Base-by-base conservation (phyloP, 2,797 vertebrate genomes). In the Pagetopsis macropterus region DNA sequence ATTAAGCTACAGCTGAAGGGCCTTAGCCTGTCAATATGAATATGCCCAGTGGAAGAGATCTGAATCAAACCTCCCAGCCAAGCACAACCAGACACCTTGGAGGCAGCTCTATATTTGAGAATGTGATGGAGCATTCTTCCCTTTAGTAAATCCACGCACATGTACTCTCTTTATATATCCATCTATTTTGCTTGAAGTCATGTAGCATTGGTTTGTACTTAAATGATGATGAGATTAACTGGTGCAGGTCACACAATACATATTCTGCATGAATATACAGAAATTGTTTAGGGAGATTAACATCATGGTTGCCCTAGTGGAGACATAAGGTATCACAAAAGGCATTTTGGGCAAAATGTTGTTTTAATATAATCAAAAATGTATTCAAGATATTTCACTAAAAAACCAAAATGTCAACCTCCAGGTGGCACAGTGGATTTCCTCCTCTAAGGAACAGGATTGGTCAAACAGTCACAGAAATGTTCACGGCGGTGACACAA, bases 1-100 rank as follows among this genome's bases (percentile, higher is more conserved):
- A 75, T 70, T 78, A 87, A 72, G 76, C 72, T 77, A n/a, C 75
- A 72, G 78, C 78, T 75, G 66, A 75, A 69, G 63, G 73, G 79
- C 69, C 81, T 37, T 13, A 21, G 45, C 23, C 51, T 79, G 79
- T 84, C 78, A 78, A 84, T 84, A 80, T 60, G 37, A 51, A 33
- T 33, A 17, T 78, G 67, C 74, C 49, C 77, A 45, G 60, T 40
- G 74, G 76, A 86, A 65, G 81, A 72, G 65, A 79, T 78, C 65
- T 44, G 48, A 79, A 70, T 81, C 23, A 81, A 76, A 69, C 14
- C 70, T 68, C 55, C 21, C 61, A 75, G 49, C 50, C 75, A 51
- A 73, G 59, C 37, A 56, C 71, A 70, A 3, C 57, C 49, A 80
- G 77, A 71, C 46, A 58, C 41, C 45, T 59, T 52, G 65, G 60